These are phyloP conservation scores for Dysidea cf. avara DNA, from an alignment of 37 sponge, comb jelly and placozoan species.

Conservation along the genomic window DNA sequence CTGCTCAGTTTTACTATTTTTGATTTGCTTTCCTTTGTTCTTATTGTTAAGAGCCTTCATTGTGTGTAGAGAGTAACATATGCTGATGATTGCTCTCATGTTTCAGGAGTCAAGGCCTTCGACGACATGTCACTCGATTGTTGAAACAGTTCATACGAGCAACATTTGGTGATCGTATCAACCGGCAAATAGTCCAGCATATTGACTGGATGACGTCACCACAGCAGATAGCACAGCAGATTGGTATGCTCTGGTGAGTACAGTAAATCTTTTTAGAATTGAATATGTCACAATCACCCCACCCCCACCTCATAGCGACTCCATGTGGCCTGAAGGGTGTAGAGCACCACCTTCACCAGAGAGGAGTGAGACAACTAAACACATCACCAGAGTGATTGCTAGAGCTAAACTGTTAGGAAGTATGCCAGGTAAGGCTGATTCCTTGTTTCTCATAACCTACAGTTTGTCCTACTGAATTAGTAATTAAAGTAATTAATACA, in stretches of 20 bases:
- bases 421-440: slow-evolving; percentile 63
- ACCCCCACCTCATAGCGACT: slow-evolving; percentile 5
- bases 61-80: no score
- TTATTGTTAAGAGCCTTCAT: no score
- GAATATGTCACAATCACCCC: neutral
- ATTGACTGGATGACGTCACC: slow-evolving; percentile 48
- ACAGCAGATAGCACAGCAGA: slow-evolving; percentile 47
- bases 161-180: slow-evolving; percentile 31
- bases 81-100: no score
- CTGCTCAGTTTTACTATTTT: no score
- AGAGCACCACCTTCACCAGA: slow-evolving; percentile 8
- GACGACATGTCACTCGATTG: slow-evolving; percentile 43
- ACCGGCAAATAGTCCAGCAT: slow-evolving; percentile 40
- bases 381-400: slow-evolving; percentile 30
- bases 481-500: no score
- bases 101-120: slow-evolving; percentile 60
- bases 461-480: no score
- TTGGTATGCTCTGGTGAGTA: slow-evolving; percentile 28
- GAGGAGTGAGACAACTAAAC: neutral
- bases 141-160: slow-evolving; percentile 54
- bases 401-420: slow-evolving; percentile 66
- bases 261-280: neutral
- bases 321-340: slow-evolving; percentile 61
- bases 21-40: no score
- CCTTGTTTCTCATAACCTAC: no score